Percentiles rank a stretch among this genome's conserved stretches.
These are phyloP conservation scores for Chelon labrosus DNA, from an alignment of 2,797 vertebrate species.

Conservation along the genomic window DNA sequence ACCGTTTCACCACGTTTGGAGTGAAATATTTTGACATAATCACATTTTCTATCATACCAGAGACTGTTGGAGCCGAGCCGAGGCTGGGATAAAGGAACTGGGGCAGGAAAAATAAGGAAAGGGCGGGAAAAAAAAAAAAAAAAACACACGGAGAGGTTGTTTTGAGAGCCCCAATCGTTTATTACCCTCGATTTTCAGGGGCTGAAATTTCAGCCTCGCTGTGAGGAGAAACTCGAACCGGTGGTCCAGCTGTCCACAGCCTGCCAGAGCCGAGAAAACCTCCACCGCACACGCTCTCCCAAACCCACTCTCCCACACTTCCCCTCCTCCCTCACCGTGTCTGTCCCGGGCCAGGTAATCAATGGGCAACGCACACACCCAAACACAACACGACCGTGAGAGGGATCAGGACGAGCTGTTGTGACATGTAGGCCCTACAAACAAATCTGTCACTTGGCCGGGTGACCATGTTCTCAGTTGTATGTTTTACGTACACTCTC, in stretches of 20 bases:
- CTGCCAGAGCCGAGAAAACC: slow-evolving; percentile 65
- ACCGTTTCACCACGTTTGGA: slow-evolving; percentile 55
- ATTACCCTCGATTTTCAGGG: slow-evolving; percentile 82
- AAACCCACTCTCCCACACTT: slow-evolving; percentile 43
- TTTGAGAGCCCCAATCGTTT: slow-evolving; percentile 83
- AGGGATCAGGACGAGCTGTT: slow-evolving; percentile 57
- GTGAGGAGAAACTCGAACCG: slow-evolving; percentile 82
- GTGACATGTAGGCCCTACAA: slow-evolving; percentile 65
- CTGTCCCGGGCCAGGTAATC: slow-evolving; percentile 77
- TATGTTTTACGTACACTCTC: slow-evolving; percentile 51
- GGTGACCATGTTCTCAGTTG: slow-evolving; percentile 30
- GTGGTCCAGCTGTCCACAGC: slow-evolving; percentile 84
- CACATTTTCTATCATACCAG: slow-evolving; percentile 71
- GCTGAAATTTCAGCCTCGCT: slow-evolving; percentile 86
- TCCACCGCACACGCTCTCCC: slow-evolving; percentile 60
- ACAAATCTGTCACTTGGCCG: slow-evolving; percentile 70
- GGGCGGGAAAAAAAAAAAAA: slow-evolving; percentile 66
- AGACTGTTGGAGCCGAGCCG: slow-evolving; percentile 28
- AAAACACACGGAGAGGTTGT: slow-evolving; percentile 70
- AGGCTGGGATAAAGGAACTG: slow-evolving; percentile 37
- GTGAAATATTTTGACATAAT: slow-evolving; percentile 74
- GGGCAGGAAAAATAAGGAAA: slow-evolving; percentile 70
- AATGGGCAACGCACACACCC: slow-evolving; percentile 77
- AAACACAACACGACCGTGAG: slow-evolving; percentile 71
- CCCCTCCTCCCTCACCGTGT: slow-evolving; percentile 22